phyloP scores from a whole-genome alignment of 2,113 vertebrate genomes.

The Seriola aureovittata region DNA sequence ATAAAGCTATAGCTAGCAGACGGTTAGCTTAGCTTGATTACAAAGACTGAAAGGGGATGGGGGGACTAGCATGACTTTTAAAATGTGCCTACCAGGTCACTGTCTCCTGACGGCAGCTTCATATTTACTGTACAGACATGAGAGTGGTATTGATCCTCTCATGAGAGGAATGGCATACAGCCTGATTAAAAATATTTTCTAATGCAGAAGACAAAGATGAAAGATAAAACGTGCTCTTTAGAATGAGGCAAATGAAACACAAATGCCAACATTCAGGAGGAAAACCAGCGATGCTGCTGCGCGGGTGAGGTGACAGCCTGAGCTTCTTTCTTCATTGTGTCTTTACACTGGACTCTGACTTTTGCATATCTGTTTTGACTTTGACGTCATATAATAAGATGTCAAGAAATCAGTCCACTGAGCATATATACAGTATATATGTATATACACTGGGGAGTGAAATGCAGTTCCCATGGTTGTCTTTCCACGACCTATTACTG shows the following conservation, averaged over 20 bases:
- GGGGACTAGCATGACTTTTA: background rate
- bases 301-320: background rate
- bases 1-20: background rate
- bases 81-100: too few species aligned
- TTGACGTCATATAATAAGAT: slow-evolving; percentile 24
- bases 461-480: too few species aligned
- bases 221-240: background rate
- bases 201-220: background rate
- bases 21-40: too few species aligned
- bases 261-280: too few species aligned
- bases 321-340: background rate
- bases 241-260: background rate
- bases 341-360: slow-evolving; percentile 26
- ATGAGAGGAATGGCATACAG: too few species aligned
- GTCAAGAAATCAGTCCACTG: background rate
- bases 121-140: too few species aligned
- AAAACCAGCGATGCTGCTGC: background rate
- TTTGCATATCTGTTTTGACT: slow-evolving; percentile 20
- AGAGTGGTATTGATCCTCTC: too few species aligned
- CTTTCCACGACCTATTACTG: background rate
- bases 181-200: background rate
- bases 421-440: background rate
- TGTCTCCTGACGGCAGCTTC: too few species aligned
- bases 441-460: too few species aligned
- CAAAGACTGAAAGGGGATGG: background rate